phyloP scores from a whole-genome alignment of 2,113 vertebrate species.

The Rallus limicola region DNA sequence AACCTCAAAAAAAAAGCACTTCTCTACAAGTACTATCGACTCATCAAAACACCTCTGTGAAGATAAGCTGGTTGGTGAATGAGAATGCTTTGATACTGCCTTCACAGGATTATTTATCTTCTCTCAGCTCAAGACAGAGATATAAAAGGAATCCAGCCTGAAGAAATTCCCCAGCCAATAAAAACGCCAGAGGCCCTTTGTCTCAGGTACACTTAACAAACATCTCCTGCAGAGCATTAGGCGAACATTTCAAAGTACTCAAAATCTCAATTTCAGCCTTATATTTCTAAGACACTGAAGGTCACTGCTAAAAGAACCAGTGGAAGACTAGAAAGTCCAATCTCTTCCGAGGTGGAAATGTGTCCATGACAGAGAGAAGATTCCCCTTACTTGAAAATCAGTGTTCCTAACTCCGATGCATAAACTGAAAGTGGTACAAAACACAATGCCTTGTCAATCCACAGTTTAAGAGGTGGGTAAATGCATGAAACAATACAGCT shows the following conservation, averaged over 20 bases:
- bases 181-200: background rate
- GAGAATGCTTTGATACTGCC: background rate
- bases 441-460: background rate
- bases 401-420: background rate
- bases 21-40: background rate
- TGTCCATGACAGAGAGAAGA: background rate
- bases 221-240: background rate
- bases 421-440: background rate
- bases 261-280: background rate
- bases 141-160: background rate
- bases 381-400: background rate
- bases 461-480: background rate
- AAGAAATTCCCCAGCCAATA: background rate
- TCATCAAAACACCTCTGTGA: background rate
- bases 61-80: background rate
- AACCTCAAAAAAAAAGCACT: background rate
- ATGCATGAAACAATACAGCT: background rate
- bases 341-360: background rate
- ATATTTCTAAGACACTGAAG: background rate
- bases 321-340: background rate
- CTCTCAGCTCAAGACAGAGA: background rate
- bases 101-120: background rate
- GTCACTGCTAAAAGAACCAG: background rate
- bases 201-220: background rate
- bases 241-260: background rate